These are phyloP conservation scores for Epinotia brunnichana DNA, from an alignment of 2,888 invertebrate genomes.

Conservation along the genomic window DNA sequence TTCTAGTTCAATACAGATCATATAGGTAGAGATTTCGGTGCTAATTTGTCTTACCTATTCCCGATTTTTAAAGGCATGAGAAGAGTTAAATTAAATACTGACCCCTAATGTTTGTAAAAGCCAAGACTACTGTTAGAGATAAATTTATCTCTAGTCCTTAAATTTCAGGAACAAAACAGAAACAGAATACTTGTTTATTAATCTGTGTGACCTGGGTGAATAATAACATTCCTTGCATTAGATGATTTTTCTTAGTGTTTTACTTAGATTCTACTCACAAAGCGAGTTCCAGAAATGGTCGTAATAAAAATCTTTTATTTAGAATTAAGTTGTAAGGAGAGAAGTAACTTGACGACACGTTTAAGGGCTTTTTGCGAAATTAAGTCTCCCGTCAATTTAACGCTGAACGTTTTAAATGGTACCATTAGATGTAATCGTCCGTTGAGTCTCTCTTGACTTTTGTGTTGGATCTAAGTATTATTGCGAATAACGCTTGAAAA, in stretches of 20 bases:
- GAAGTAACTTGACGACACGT: slow-evolving; percentile 4
- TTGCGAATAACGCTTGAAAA: slow-evolving; percentile 10
- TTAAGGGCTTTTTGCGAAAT: slow-evolving; percentile 20
- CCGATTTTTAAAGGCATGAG: too few species aligned
- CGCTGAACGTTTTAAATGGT: slow-evolving; percentile 32
- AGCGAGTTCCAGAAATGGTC: not conserved
- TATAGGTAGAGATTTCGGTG: too few species aligned
- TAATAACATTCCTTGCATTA: not conserved
- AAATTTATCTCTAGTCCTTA: not conserved
- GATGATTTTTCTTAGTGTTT: not conserved
- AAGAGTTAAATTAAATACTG: too few species aligned
- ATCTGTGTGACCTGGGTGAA: not conserved
- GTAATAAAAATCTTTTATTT: slow-evolving; percentile 7
- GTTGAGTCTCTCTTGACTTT: slow-evolving; percentile 14
- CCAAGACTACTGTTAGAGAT: too few species aligned
- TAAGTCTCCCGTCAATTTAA: slow-evolving; percentile 23
- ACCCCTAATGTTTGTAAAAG: too few species aligned
- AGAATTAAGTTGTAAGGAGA: not conserved
- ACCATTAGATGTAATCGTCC: slow-evolving; percentile 34
- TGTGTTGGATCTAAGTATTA: slow-evolving; percentile 20
- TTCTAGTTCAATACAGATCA: too few species aligned
- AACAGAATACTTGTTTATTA: not conserved
- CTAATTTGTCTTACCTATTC: too few species aligned
- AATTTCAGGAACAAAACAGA: not conserved
- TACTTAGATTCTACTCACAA: not conserved